Evolutionary conservation across 2,888 invertebrate genomes (phyloP).

Genomic region (Acanthosepion pharaonis): DNA sequence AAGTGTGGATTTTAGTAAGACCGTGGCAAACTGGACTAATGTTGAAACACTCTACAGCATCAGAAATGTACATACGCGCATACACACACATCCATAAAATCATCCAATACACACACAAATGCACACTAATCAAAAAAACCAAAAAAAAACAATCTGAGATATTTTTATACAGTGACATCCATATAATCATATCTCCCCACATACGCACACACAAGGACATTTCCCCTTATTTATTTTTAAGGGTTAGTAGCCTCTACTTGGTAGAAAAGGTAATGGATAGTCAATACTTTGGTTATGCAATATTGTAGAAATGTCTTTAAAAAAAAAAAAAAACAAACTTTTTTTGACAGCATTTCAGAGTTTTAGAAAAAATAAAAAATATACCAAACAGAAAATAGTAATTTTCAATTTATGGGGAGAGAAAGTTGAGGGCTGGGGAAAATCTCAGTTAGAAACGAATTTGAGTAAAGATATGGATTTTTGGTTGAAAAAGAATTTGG

Average conservation of each 20-base stretch:
- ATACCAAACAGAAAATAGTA: neutral
- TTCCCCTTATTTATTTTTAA: neutral
- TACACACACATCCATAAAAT: neutral
- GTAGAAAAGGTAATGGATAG: neutral
- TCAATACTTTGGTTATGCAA: neutral
- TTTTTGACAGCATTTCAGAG: neutral
- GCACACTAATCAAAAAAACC: neutral
- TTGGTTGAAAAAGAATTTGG: no score
- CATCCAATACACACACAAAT: neutral
- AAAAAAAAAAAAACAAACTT: neutral
- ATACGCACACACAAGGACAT: neutral
- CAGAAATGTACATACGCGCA: neutral
- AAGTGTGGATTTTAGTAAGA: neutral
- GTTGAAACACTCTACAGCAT: neutral
- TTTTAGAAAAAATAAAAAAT: neutral
- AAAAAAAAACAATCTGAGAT: neutral
- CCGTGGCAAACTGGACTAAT: conserved; percentile 23
- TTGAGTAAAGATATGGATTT: no score
- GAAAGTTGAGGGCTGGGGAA: no score
- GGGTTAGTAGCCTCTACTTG: neutral
- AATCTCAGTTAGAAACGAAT: no score
- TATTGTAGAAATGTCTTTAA: neutral
- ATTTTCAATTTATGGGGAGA: no score
- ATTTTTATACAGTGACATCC: neutral
- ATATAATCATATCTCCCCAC: neutral